Percentiles rank a stretch among this genome's conserved stretches.
Evolutionary conservation across 2,113 vertebrate species (phyloP).

Genomic region (Poicephalus gulielmi): DNA sequence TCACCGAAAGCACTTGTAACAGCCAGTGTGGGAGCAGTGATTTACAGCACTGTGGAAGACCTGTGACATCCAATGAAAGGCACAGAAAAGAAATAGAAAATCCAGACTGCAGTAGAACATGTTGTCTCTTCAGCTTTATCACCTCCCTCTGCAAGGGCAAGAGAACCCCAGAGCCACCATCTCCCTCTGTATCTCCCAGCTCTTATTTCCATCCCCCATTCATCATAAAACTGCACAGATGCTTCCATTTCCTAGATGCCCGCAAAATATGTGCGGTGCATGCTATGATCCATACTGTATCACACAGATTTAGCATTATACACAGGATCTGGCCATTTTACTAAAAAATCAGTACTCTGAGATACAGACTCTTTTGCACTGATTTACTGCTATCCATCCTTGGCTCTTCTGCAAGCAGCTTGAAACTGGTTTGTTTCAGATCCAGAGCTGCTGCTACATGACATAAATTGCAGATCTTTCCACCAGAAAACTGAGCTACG

Average conservation of each 20-base stretch:
- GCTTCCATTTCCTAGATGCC: not conserved
- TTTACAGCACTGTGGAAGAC: not conserved
- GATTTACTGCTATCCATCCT: not conserved
- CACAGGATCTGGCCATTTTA: not conserved
- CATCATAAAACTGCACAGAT: not conserved
- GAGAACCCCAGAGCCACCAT: not conserved
- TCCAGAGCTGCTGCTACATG: not conserved
- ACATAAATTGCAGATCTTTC: not conserved
- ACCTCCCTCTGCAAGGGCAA: not conserved
- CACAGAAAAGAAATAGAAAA: not conserved
- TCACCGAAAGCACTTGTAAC: not conserved
- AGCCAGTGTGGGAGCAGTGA: fast-evolving
- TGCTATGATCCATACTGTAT: fast-evolving
- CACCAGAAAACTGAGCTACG: not conserved
- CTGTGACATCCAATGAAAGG: not conserved
- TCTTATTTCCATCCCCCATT: not conserved
- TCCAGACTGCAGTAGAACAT: not conserved
- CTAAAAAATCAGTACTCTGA: not conserved
- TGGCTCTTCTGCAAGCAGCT: not conserved
- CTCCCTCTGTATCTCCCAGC: not conserved
- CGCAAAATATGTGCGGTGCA: not conserved
- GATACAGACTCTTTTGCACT: not conserved
- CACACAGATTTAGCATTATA: not conserved
- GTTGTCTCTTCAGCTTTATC: not conserved
- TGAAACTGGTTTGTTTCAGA: not conserved